Percentiles rank a stretch among this genome's conserved stretches.
These are phyloP conservation scores for Delichon dasypus DNA, from an alignment of 2,797 vertebrate species.

Conservation along the genomic window DNA sequence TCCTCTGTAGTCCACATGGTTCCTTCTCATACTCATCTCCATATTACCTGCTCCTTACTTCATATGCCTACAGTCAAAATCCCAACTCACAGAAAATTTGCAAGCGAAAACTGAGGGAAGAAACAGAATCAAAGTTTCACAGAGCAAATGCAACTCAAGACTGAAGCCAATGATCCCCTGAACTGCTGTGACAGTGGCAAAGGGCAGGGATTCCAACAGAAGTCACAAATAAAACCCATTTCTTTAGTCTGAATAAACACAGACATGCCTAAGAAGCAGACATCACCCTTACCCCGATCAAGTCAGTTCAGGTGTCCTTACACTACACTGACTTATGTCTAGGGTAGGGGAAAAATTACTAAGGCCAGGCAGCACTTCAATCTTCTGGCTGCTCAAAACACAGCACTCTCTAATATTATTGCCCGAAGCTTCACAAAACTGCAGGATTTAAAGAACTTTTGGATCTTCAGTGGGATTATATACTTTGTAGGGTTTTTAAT, in stretches of 20 bases:
- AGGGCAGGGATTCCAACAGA: not conserved
- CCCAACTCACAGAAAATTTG: not conserved
- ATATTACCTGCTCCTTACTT: not conserved
- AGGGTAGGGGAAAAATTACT: fast-evolving
- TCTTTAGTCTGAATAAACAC: not conserved
- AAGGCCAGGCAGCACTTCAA: not conserved
- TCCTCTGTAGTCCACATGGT: not conserved
- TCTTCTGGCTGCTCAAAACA: not conserved
- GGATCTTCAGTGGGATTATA: not conserved
- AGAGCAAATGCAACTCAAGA: not conserved
- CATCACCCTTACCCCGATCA: not conserved
- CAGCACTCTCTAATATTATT: not conserved
- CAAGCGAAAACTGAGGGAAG: not conserved
- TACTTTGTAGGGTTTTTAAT: not conserved
- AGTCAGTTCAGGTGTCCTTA: not conserved
- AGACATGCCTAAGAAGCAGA: not conserved
- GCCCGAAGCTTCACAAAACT: not conserved
- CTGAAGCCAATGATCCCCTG: not conserved
- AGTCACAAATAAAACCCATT: not conserved
- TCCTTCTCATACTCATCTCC: not conserved
- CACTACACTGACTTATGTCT: not conserved
- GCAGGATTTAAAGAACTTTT: not conserved
- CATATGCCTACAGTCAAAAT: not conserved
- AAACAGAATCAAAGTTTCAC: not conserved
- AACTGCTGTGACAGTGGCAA: not conserved